Base-by-base conservation (phyloP, 2,113 vertebrate species). In the Antechinus stuartii region DNA sequence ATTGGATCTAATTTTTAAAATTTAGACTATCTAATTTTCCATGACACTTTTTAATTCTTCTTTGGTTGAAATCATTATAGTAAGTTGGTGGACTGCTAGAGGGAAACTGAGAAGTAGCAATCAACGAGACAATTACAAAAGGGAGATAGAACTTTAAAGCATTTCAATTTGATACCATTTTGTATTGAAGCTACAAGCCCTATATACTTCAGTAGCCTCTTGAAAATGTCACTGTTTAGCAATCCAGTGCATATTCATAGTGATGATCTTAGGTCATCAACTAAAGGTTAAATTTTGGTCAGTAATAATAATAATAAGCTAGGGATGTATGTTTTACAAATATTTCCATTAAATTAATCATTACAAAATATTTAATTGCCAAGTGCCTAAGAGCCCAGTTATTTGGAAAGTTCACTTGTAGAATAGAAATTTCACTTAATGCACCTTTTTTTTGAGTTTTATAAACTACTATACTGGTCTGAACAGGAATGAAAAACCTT, bases 201-300 rank as follows among this genome's bases (percentile, higher is more conserved):
- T 56, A 0, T 91, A 91, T 49, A n/a, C 42, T 91, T 94, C 53
- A 53, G 24, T 54, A 89, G 23, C 22, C 61, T 84, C 68, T 94
- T 68, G 92, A 95, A 94, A 55, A 30, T n/a, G 46, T 84, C 52
- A 92, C 84, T 92, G 91, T 93, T 90, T 95, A 55, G 50, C 90
- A 54, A 92, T 22, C 42, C 7, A 42, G 2, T 42, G 23, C 19
- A 22, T 84, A 84, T 84, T 84, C 35, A 19, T 42, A 84, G 16
- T 84, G 6, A 23, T 84, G 35, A 23, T 11, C n/a, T 42, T 84
- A 16, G 6, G 2, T 84, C 68, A 84, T 42, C 16, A 42, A 23
- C 8, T 42, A 22, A 84, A 42, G 7, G 19, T 42, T 84, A 84
- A 42, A 42, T 84, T 84, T 84, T 84, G n/a, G 16, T 42, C 7